phyloP scores from a whole-genome alignment of 30 jellyfish, hydroid and myxozoan species.

The Aurelia sp. region DNA sequence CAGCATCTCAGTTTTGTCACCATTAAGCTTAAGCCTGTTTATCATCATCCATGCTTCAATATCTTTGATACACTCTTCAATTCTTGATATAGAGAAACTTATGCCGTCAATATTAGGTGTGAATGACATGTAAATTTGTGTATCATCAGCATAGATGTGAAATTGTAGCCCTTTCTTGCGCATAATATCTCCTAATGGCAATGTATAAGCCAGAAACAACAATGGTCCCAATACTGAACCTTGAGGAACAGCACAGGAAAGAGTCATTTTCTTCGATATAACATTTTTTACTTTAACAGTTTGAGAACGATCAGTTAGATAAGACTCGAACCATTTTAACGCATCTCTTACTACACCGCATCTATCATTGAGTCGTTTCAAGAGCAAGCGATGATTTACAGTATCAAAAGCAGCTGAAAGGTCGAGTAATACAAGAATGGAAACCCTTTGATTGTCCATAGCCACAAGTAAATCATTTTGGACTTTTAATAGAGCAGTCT shows the following conservation, averaged over 20 bases:
- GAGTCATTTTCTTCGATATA: conserved; percentile 20
- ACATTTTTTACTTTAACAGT: conserved; percentile 3
- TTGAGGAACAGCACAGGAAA: conserved; percentile 56
- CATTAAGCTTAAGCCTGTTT: conserved; percentile 51
- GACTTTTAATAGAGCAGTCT: conserved; percentile 50
- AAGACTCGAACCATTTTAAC: conserved; percentile 59
- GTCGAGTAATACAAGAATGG: conserved; percentile 53
- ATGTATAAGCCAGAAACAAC: conserved; percentile 37
- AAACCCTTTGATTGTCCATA: conserved; percentile 39
- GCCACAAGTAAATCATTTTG: conserved; percentile 43
- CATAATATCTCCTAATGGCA: conserved; percentile 53
- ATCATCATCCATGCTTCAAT: conserved; percentile 42
- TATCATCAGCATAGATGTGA: conserved; percentile 51
- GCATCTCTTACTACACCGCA: conserved; percentile 54
- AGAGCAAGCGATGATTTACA: conserved; percentile 49
- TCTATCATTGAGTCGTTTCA: conserved; percentile 46
- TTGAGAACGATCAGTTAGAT: conserved; percentile 47
- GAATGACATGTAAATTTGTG: conserved; percentile 59
- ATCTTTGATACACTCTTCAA: conserved; percentile 41
- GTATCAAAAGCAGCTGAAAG: conserved; percentile 65
- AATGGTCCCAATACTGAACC: conserved; percentile 55
- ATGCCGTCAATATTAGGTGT: conserved; percentile 14
- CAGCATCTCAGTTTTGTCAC: conserved; percentile 56
- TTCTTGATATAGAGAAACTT: conserved; percentile 9
- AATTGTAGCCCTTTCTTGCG: conserved; percentile 17